Conservation (phyloP, 2,797 vertebrate genomes). For the Arremon aurantiirostris region DNA sequence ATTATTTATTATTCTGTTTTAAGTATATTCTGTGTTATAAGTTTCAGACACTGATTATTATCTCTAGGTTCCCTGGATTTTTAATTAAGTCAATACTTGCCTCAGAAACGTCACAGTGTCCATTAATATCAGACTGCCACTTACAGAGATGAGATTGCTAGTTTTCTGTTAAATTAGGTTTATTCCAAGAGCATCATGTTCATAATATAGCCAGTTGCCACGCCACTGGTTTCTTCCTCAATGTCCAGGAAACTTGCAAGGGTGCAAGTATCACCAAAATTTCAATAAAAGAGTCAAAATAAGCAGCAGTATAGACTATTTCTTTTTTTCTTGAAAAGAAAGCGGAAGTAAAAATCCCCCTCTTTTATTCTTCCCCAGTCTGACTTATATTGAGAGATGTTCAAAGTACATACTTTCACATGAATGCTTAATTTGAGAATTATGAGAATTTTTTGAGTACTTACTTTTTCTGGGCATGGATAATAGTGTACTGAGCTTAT, state of each 20-base stretch:
- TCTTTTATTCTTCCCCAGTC: background rate
- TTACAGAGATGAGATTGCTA: background rate
- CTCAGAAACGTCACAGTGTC: background rate
- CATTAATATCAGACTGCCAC: background rate
- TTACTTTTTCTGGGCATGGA: background rate
- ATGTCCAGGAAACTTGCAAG: background rate
- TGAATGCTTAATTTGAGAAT: background rate
- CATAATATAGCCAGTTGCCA: background rate
- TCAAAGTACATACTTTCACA: background rate
- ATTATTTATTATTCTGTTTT: background rate
- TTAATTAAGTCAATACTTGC: background rate
- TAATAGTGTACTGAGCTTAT: background rate
- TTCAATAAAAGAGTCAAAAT: background rate
- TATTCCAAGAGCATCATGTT: background rate
- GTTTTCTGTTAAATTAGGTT: background rate
- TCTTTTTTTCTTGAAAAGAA: background rate
- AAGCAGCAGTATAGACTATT: background rate
- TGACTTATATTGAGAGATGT: background rate
- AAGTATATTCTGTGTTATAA: background rate
- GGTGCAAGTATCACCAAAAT: background rate
- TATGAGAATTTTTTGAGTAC: background rate
- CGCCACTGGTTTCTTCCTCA: background rate
- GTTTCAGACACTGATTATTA: background rate
- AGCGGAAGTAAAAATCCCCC: fast-evolving
- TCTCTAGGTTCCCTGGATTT: background rate